phyloP scores from a whole-genome alignment of 2,113 vertebrate genomes.

The Pithys albifrons region DNA sequence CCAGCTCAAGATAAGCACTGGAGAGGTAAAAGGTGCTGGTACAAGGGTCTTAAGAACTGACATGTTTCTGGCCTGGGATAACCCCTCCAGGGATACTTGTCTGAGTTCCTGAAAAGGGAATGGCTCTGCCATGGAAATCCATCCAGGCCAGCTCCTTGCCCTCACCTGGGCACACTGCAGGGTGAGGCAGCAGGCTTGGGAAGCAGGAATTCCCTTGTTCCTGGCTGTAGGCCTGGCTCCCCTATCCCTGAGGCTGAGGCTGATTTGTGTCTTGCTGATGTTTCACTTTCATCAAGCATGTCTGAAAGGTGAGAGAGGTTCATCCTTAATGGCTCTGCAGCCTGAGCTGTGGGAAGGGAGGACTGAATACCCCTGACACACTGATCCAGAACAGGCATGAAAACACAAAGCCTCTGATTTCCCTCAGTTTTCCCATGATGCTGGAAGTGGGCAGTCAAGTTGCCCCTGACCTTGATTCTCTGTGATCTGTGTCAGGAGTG shows the following conservation, averaged over 20 bases:
- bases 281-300: background rate
- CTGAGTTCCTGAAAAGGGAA: background rate
- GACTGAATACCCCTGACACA: background rate
- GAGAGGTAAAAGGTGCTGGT: background rate
- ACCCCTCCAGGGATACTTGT: background rate
- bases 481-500: background rate
- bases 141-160: background rate
- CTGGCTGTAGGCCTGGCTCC: background rate
- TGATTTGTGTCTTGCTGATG: background rate
- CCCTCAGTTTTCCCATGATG: background rate
- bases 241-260: background rate
- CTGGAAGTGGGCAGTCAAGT: background rate
- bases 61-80: background rate
- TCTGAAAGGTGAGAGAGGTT: background rate
- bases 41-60: background rate
- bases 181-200: background rate
- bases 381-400: rapidly evolving
- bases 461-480: background rate
- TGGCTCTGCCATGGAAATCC: background rate
- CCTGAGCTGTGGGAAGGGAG: background rate
- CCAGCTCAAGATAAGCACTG: background rate
- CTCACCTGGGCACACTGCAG: rapidly evolving
- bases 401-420: background rate
- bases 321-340: background rate
- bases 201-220: background rate